These are phyloP conservation scores for Euura saliciscinereae DNA, from an alignment of 1,140 invertebrate genomes.

Conservation along the genomic window DNA sequence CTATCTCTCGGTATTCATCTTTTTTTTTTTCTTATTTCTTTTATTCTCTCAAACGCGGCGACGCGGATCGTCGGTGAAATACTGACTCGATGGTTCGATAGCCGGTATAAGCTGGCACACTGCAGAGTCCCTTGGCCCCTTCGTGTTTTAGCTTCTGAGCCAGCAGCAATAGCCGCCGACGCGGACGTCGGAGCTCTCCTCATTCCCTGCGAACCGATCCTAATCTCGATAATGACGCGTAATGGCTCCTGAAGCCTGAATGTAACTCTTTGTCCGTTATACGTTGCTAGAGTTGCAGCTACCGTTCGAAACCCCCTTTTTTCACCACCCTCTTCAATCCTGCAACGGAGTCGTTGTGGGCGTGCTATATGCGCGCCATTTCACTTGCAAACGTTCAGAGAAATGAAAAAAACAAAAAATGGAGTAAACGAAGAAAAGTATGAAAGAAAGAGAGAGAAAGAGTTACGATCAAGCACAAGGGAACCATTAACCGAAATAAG, in stretches of 20 bases:
- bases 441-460: constrained; percentile 13
- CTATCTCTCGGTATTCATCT: background rate
- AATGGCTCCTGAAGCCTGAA: constrained; percentile 57
- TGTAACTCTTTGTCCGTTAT: constrained; percentile 55
- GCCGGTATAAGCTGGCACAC: no score
- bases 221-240: constrained; percentile 63
- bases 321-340: constrained; percentile 9
- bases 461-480: background rate
- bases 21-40: background rate
- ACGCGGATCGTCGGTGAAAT: background rate
- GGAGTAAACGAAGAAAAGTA: constrained; percentile 11
- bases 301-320: background rate
- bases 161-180: background rate
- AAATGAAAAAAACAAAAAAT: background rate
- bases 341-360: constrained; percentile 8
- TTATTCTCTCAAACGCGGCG: background rate
- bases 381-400: constrained; percentile 1
- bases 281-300: constrained; percentile 17
- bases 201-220: constrained; percentile 43
- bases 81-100: background rate
- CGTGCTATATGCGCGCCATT: background rate
- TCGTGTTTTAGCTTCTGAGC: background rate
- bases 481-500: constrained; percentile 8
- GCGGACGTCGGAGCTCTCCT: background rate
- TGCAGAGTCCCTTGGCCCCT: no score